Percentiles rank a stretch among this genome's conserved stretches.
Conservation (phyloP, 1,140 invertebrate species). For the Drosophila bifasciata region DNA sequence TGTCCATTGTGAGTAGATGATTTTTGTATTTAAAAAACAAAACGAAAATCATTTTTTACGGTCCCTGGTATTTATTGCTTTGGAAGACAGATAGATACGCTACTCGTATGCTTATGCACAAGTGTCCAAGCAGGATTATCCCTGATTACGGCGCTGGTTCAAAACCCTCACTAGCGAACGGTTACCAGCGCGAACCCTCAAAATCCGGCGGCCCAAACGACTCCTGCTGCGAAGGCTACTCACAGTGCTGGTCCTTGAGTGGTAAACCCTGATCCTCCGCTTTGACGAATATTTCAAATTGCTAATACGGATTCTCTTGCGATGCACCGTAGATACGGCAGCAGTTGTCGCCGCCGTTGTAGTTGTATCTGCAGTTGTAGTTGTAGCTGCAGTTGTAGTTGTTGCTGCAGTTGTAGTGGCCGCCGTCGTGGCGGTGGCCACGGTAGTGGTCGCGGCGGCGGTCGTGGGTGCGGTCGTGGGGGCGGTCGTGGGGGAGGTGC, state of each 20-base stretch:
- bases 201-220: background rate
- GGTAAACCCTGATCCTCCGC: constrained; percentile 3
- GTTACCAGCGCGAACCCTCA: background rate
- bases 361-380: constrained; percentile 6
- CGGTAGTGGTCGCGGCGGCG: constrained; percentile 1
- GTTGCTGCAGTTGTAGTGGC: background rate
- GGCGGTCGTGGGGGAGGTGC: background rate
- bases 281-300: background rate
- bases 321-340: constrained; percentile 1
- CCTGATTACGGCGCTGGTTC: constrained; percentile 5
- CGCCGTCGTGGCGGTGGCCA: too few species aligned
- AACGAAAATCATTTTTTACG: too few species aligned
- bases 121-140: background rate
- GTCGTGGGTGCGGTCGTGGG: constrained; percentile 7
- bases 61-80: too few species aligned
- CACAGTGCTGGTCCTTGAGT: background rate
- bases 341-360: constrained; percentile 9
- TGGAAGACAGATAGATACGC: too few species aligned
- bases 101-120: too few species aligned
- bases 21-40: too few species aligned
- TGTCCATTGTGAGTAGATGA: too few species aligned
- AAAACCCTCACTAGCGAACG: background rate
- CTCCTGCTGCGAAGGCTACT: constrained; percentile 3
- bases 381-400: constrained; percentile 13
- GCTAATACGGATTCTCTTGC: constrained; percentile 3